Conservation (phyloP, 2,797 vertebrate species). For the Gorsachius magnificus region DNA sequence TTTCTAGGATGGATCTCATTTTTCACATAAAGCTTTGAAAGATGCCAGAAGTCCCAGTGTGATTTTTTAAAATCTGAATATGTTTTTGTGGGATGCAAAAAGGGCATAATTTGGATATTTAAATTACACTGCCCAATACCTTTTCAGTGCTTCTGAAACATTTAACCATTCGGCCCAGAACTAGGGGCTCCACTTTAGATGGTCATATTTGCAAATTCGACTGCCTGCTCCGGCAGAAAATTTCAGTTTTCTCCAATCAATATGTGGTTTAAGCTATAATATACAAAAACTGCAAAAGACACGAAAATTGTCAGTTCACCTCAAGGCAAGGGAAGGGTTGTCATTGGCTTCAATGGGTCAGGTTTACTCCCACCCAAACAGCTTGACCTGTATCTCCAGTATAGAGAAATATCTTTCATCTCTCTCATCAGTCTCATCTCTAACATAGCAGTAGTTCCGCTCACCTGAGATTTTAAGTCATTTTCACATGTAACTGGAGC, state of each 20-base stretch:
- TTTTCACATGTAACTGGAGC: neutral
- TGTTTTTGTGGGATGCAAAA: neutral
- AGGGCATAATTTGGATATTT: neutral
- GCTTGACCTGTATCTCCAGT: neutral
- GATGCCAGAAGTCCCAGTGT: neutral
- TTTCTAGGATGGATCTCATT: neutral
- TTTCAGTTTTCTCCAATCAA: neutral
- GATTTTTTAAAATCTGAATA: neutral
- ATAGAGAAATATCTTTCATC: neutral
- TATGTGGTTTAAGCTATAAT: neutral
- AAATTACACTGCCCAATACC: neutral
- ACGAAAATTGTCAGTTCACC: neutral
- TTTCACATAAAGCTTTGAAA: neutral
- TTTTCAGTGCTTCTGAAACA: neutral
- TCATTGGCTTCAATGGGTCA: neutral
- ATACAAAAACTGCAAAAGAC: neutral
- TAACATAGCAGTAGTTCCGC: neutral
- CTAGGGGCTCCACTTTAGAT: neutral
- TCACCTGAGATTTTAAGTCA: neutral
- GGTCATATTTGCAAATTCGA: neutral
- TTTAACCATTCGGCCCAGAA: neutral
- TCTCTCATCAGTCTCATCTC: neutral
- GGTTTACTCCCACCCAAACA: neutral
- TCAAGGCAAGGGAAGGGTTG: neutral
- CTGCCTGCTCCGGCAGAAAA: neutral